Evolutionary conservation across 2,113 vertebrate species (phyloP), one percentile per base, ranked within the genome.

Genomic region (Colistium nudipinnis): DNA sequence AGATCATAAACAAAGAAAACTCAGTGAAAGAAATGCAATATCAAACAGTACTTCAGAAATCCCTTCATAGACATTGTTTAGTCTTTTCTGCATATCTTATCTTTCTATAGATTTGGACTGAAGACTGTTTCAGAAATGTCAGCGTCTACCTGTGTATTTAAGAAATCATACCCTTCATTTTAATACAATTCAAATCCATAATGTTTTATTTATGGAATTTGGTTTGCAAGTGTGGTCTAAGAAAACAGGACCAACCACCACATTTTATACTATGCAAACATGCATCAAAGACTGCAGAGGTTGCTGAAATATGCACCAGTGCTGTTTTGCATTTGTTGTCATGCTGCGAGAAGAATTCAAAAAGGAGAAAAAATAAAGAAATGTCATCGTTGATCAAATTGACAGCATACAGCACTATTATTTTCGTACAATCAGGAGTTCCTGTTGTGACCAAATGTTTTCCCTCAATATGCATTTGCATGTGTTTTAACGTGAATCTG

Each of bases 161-260:
- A n/a, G n/a, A n/a, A n/a, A n/a, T 30, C 48, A 47, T 22, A 17
- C 27, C 14, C 14, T 59, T 52, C 25, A 87, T 85, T 89, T 87
- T 8, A 69, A 77, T 89, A 35, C 30, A 48, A 89, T 80, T 87
- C 80, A 89, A 89, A 88, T 88, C n/a, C 63, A 9, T 24, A 19
- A 52, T 62, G 60, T 75, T 55, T 24, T 33, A 55, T 25, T 22
- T 14, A 12, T 53, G 45, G 33, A 52, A 87, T 88, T 82, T 90
- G 86, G 31, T 82, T 88, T 53, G 74, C 61, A 76, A 55, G 82
- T 62, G 47, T 30, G 62, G 52, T 52, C 56, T 65, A 4, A 30
- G 27, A 53, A 76, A 64, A 73, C 73, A 68, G 64, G 3, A 38
- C 8, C 36, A 38, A 78, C 78, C 76, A 62, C 76, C 43, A 57